These are phyloP conservation scores for Palythoa caribaeorum DNA, from an alignment of 92 coral and sea anemone genomes.

Conservation along the genomic window DNA sequence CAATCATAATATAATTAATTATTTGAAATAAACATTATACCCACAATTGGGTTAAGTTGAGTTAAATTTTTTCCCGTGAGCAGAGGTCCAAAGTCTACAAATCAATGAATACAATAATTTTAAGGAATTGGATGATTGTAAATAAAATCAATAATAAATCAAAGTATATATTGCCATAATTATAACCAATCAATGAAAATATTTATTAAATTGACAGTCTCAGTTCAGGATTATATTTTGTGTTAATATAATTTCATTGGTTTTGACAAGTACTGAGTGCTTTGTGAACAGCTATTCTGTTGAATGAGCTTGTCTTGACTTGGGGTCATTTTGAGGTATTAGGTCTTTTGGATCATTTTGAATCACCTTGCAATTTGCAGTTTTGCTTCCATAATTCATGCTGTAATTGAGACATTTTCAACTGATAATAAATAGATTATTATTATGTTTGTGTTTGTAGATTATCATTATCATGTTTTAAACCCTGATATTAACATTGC, in stretches of 20 bases:
- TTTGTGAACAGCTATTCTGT: not conserved
- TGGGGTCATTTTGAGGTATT: not conserved
- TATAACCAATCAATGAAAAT: not conserved
- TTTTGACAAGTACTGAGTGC: not conserved
- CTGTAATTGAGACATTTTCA: not conserved
- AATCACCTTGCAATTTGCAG: slow-evolving; percentile 1
- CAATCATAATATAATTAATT: slow-evolving; percentile 1
- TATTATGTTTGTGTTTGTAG: not conserved
- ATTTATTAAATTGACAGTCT: slow-evolving; percentile 2
- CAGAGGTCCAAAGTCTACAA: slow-evolving; percentile 10
- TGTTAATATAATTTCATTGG: not conserved
- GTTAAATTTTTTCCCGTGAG: not conserved
- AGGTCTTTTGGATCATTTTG: not conserved
- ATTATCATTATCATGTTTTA: slow-evolving; percentile 4
- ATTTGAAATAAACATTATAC: not conserved
- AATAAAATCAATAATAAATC: not conserved
- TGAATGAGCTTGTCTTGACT: slow-evolving; percentile 4
- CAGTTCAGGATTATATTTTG: not conserved
- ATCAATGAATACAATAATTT: slow-evolving; percentile 1
- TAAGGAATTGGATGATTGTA: slow-evolving; percentile 2
- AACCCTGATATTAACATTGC: slow-evolving; percentile 8
- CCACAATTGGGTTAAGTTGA: slow-evolving; percentile 6
- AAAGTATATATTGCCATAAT: not conserved
- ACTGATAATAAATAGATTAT: slow-evolving; percentile 4
- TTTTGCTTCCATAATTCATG: not conserved